Percentiles rank a stretch among this genome's conserved stretches.
phyloP scores from a whole-genome alignment of 2,888 invertebrate species.

The Drosophila nr. perissopoda region DNA sequence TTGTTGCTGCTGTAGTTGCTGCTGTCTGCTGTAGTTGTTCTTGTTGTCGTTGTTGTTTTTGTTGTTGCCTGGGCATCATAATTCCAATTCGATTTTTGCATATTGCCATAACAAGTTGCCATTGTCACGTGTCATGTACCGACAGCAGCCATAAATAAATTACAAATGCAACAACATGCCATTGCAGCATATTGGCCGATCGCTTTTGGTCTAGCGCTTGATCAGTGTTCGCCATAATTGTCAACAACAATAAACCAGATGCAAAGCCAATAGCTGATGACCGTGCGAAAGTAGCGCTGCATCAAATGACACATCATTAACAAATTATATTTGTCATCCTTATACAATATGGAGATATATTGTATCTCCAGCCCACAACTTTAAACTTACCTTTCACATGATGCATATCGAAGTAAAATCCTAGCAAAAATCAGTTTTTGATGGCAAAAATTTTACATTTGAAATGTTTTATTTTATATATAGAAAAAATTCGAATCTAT shows the following conservation, averaged over 20 bases:
- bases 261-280: conserved; percentile 46
- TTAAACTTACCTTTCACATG: not conserved
- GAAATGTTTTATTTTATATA: not conserved
- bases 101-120: conserved; percentile 80
- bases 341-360: not conserved
- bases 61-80: conserved; percentile 71
- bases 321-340: conserved; percentile 58
- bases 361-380: not conserved
- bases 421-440: not conserved
- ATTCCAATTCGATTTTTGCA: conserved; percentile 79
- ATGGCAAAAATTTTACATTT: not conserved
- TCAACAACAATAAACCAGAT: conserved; percentile 71
- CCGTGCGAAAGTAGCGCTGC: conserved; percentile 46
- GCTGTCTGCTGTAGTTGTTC: conserved; percentile 29
- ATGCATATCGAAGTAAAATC: not conserved
- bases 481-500: too few species aligned
- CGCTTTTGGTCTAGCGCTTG: conserved; percentile 39
- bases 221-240: conserved; percentile 67
- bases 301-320: conserved; percentile 63
- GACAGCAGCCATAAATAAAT: conserved; percentile 79
- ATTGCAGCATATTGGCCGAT: conserved; percentile 67
- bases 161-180: conserved; percentile 73
- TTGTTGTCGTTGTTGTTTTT: conserved; percentile 35
- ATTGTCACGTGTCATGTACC: conserved; percentile 79
- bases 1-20: conserved; percentile 41